Percentiles rank a stretch among this genome's conserved stretches.
Conservation (phyloP, 2,888 invertebrate species). For the Platyscelio sp. region DNA sequence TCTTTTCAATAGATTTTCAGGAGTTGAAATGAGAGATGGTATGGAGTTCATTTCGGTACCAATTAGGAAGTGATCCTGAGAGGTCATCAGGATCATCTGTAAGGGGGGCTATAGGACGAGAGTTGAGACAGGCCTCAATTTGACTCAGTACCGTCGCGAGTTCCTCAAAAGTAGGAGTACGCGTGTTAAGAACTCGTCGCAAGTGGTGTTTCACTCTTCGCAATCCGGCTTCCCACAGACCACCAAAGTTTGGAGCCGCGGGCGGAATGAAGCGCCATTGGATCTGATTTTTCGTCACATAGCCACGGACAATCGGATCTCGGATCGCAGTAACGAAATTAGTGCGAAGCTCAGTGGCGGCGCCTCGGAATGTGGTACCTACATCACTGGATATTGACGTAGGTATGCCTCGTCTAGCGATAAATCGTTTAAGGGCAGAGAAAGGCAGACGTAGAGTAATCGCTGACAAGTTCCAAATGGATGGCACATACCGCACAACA, state of each 20-base stretch:
- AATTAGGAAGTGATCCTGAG: slow-evolving; percentile 68
- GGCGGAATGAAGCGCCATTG: not conserved
- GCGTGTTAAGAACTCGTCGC: slow-evolving; percentile 30
- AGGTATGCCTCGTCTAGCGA: not conserved
- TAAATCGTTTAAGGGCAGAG: slow-evolving; percentile 2
- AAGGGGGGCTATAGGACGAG: slow-evolving; percentile 47
- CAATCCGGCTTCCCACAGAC: slow-evolving; percentile 4
- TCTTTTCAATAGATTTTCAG: slow-evolving; percentile 49
- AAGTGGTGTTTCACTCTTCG: slow-evolving; percentile 71
- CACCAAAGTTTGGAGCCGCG: not conserved
- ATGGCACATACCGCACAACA: slow-evolving; percentile 74
- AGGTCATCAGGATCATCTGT: slow-evolving; percentile 46
- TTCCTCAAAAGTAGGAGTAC: slow-evolving; percentile 70
- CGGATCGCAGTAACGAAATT: not conserved
- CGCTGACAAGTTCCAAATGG: slow-evolving; percentile 58
- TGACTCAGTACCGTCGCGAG: slow-evolving; percentile 45
- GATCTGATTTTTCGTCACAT: not conserved
- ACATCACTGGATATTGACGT: not conserved
- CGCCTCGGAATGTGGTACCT: slow-evolving; percentile 7
- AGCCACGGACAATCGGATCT: not conserved
- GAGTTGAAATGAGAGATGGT: slow-evolving; percentile 35
- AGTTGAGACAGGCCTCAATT: slow-evolving; percentile 57
- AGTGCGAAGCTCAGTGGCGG: not conserved
- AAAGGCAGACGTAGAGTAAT: not conserved
- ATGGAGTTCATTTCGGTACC: slow-evolving; percentile 55